These are phyloP conservation scores for Pseudois nayaur DNA, from an alignment of 2,113 vertebrate species.

Conservation along the genomic window DNA sequence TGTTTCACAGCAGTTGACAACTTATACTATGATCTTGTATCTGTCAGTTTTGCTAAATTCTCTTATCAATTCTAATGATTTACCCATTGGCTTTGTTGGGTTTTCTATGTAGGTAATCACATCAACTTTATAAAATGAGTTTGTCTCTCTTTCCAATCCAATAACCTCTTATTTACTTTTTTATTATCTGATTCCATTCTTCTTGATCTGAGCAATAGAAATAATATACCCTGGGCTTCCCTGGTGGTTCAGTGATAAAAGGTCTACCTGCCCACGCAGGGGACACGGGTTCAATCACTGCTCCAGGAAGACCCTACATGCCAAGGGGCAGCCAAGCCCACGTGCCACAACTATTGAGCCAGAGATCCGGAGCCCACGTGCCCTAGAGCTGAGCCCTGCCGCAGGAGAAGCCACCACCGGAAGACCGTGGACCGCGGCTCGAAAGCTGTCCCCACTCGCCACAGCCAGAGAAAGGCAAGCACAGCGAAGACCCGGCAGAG, in stretches of 20 bases:
- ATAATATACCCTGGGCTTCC: background rate
- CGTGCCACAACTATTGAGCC: background rate
- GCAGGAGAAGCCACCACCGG: background rate
- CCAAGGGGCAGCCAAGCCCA: background rate
- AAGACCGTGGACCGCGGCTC: accelerated
- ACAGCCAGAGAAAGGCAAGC: background rate
- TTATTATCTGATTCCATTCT: background rate
- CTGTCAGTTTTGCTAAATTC: background rate
- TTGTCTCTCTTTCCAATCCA: background rate
- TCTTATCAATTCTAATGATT: accelerated
- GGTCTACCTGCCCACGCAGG: background rate
- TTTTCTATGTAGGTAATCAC: background rate
- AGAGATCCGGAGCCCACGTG: background rate
- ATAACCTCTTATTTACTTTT: background rate
- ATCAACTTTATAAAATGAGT: too few species aligned
- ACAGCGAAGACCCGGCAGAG: background rate
- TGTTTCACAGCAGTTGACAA: accelerated
- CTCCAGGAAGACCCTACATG: background rate
- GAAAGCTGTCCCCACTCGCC: accelerated
- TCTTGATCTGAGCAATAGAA: background rate
- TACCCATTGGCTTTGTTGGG: background rate
- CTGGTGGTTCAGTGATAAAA: background rate
- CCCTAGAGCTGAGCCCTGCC: background rate
- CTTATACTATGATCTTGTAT: accelerated
- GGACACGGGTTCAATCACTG: background rate